Evolutionary conservation across 1,140 invertebrate genomes (phyloP).

Genomic region (Caenorhabditis briggsae): DNA sequence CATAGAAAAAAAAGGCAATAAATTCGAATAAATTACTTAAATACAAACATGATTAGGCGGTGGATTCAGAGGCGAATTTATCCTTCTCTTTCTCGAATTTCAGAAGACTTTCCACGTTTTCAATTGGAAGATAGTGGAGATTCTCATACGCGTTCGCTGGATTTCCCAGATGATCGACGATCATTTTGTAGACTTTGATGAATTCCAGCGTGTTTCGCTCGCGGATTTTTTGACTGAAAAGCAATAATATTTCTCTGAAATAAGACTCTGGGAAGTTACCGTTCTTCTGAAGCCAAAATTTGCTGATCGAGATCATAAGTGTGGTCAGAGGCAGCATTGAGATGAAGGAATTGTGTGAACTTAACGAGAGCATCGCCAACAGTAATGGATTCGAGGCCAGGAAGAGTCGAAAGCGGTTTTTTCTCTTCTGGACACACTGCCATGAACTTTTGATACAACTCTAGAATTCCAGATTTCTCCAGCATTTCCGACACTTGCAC

Average conservation of each 20-base stretch:
- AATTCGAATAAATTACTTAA: conserved; percentile 33
- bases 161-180: conserved; percentile 10
- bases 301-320: conserved; percentile 50
- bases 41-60: conserved; percentile 12
- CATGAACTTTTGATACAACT: conserved; percentile 35
- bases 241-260: not conserved
- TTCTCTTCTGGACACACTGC: not conserved
- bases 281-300: conserved; percentile 33
- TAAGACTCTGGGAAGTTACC: not conserved
- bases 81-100: conserved; percentile 36
- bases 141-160: conserved; percentile 18
- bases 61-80: not conserved
- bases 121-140: conserved; percentile 32
- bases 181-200: conserved; percentile 40
- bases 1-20: conserved; percentile 28
- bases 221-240: conserved; percentile 32
- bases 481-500: conserved; percentile 22
- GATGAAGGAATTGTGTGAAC: conserved; percentile 28
- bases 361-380: conserved; percentile 11
- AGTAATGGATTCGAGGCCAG: conserved; percentile 15
- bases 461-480: conserved; percentile 39
- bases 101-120: conserved; percentile 22
- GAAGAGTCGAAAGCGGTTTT: conserved; percentile 5
- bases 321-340: conserved; percentile 16
- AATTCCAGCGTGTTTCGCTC: conserved; percentile 19